A percentile compares a stretch with the other conserved stretches of the same genome.
Evolutionary conservation across 2,113 vertebrate species (phyloP).

Genomic region (Ifrita kowaldi): DNA sequence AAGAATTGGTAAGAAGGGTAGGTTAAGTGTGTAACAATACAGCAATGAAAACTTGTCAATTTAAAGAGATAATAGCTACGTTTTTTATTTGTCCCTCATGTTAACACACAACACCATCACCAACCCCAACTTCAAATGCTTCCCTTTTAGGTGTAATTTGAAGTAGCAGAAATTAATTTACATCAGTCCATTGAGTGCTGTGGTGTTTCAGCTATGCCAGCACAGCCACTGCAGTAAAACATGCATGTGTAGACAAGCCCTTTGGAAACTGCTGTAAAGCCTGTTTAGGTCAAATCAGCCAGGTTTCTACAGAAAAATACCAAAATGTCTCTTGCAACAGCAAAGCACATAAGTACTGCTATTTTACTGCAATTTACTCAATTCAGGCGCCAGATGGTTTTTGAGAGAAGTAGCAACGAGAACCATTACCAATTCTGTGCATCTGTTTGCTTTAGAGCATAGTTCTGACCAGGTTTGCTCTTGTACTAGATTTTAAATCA

Average conservation of each 20-base stretch:
- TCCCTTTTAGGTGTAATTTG: not conserved
- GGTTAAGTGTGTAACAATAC: not conserved
- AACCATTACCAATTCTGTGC: constrained; percentile 35
- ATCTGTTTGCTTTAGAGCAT: constrained; percentile 42
- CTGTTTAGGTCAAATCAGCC: constrained; percentile 43
- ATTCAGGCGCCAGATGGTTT: constrained; percentile 46
- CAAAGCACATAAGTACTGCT: constrained; percentile 37
- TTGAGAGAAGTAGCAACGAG: constrained; percentile 25
- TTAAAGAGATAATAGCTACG: not conserved
- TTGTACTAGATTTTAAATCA: not conserved
- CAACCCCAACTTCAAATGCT: not conserved
- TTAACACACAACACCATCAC: not conserved
- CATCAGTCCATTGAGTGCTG: not conserved
- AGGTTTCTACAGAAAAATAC: not conserved
- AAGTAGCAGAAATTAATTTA: constrained; percentile 4
- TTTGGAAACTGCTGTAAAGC: constrained; percentile 31
- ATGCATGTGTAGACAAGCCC: constrained; percentile 35
- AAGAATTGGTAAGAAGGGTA: not conserved
- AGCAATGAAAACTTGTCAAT: not conserved
- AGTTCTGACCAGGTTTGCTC: constrained; percentile 33
- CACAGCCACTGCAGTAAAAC: constrained; percentile 4
- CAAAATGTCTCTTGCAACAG: constrained; percentile 20
- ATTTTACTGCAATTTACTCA: constrained; percentile 44
- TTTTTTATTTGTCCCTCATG: not conserved
- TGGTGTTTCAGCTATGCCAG: constrained; percentile 28